Evolutionary conservation across 2,888 invertebrate species (phyloP), one percentile per base, ranked within the genome.

Genomic region (Ischnura elegans): DNA sequence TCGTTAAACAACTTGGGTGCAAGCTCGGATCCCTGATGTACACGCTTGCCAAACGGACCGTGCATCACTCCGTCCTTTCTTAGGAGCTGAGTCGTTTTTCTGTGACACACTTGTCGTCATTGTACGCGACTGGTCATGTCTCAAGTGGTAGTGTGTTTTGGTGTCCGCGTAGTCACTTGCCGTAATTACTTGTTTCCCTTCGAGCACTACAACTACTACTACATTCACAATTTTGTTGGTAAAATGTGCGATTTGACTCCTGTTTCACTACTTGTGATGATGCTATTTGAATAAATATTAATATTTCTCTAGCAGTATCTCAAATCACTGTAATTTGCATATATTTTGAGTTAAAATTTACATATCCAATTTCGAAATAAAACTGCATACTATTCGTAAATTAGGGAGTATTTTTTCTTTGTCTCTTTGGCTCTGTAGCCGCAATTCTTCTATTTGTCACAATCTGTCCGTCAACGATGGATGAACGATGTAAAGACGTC

Each of bases 41-140:
- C 36, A 13, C 76, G 36, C 76, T 76, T 36, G 76, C 76, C 36
- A 76, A 76, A 76, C 76, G 76, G 76, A 76, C 76, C 76, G 76
- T 76, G 76, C 29, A 16, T 76, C 36, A 0, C 29, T 36, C n/a
- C n/a, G n/a, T 6, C 29, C 76, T 29, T 76, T 76, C 76, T 76
- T 76, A 76, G 36, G 36, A 36, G 36, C 25, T 76, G 76, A 13
- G 36, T 3, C 5, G 8, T 36, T 76, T 61, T 4, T 2, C 2
- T 25, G 36, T 13, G 36, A 76, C 29, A 36, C 6, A 13, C 13
- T 25, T 29, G 36, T 76, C 0, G 29, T 4, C n/a, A 76, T 76
- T 36, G 25, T 36, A 13, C 10, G 25, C 76, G 2, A 1, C 76
- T 29, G 36, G 13, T 36, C 13, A 13, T 13, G 76, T 29, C 25